Conservation (phyloP, 2,113 vertebrate species). For the Chaetodon trifascialis region DNA sequence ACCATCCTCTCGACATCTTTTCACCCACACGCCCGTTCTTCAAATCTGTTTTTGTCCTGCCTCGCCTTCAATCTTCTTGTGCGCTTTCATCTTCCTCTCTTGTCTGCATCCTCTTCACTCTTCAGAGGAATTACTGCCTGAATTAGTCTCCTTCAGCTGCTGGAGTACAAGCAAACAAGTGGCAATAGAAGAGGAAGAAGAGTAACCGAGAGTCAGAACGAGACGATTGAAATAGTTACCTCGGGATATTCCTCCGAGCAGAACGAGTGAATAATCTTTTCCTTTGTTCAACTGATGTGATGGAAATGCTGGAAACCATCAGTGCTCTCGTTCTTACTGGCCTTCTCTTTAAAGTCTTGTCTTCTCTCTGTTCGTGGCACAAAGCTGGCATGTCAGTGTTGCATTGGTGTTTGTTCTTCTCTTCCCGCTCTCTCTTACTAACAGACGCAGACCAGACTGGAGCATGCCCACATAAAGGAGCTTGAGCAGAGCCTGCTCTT, state of each 20-base stretch:
- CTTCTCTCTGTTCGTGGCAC: constrained; percentile 72
- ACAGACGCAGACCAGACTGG: constrained; percentile 99
- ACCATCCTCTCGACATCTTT: constrained; percentile 19
- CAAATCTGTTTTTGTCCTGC: constrained; percentile 9
- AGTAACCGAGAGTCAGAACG: constrained; percentile 3
- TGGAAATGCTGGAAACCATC: constrained; percentile 15
- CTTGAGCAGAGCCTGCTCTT: constrained; percentile 99
- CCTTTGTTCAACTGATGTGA: constrained; percentile 15
- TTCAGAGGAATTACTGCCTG: background rate
- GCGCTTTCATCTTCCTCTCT: constrained; percentile 19
- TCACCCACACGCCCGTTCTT: constrained; percentile 20
- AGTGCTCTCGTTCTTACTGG: constrained; percentile 27
- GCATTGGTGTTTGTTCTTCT: constrained; percentile 94
- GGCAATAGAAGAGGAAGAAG: background rate
- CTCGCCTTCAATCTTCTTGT: background rate
- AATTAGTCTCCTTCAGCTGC: constrained; percentile 10
- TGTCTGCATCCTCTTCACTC: constrained; percentile 32
- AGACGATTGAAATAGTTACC: constrained; percentile 6
- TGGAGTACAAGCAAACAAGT: constrained; percentile 12
- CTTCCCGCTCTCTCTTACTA: constrained; percentile 90
- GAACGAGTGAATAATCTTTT: constrained; percentile 1
- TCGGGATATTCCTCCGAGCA: constrained; percentile 3
- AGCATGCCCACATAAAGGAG: constrained; percentile 99
- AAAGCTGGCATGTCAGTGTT: constrained; percentile 94
- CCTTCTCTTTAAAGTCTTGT: constrained; percentile 42